Evolutionary conservation across 2,113 vertebrate genomes (phyloP).

Genomic region (Podarcis cretensis): DNA sequence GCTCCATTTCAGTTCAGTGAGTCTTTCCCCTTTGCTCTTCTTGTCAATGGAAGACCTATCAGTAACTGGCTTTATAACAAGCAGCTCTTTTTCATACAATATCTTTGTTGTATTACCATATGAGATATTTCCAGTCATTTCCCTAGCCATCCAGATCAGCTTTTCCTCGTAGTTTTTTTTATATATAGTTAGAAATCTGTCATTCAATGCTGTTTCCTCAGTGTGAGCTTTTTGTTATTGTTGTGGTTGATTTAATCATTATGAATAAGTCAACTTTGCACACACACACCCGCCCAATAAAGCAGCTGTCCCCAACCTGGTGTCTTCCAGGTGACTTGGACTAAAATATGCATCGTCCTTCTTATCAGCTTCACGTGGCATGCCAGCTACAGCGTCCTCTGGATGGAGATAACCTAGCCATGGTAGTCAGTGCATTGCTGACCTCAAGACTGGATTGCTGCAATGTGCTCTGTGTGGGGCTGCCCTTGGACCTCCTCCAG

Average conservation of each 20-base stretch:
- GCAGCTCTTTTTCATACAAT: neutral
- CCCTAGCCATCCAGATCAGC: neutral
- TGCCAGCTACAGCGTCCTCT: no score
- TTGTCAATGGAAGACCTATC: neutral
- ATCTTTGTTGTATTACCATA: neutral
- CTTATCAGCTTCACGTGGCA: no score
- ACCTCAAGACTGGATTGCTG: no score
- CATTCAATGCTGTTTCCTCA: neutral
- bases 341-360: no score
- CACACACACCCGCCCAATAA: no score
- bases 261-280: neutral
- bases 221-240: neutral
- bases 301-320: no score
- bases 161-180: neutral
- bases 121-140: neutral
- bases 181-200: neutral
- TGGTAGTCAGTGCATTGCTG: no score
- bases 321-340: no score
- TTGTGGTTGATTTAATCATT: neutral
- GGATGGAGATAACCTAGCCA: no score
- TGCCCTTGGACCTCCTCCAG: no score
- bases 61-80: accelerated
- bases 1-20: neutral
- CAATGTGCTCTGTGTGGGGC: no score
- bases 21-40: neutral